A percentile compares a stretch with the other conserved stretches of the same genome.
Evolutionary conservation across 2,888 invertebrate species (phyloP).

Genomic region (Conchocele bisecta): DNA sequence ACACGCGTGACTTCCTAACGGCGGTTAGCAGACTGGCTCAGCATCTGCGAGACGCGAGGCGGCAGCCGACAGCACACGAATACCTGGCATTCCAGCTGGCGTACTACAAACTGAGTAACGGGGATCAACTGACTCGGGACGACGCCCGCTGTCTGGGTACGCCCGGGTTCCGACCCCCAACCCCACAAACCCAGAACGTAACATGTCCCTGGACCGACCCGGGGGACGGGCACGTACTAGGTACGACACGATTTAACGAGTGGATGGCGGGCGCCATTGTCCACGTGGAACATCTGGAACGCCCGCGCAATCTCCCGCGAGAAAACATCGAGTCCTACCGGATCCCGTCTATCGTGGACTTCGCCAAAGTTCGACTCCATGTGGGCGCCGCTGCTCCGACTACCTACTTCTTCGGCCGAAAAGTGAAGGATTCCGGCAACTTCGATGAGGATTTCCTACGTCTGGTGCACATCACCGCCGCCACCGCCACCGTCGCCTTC

Average conservation of each 20-base stretch:
- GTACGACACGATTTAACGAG: slow-evolving; percentile 64
- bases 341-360: slow-evolving; percentile 65
- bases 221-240: slow-evolving; percentile 68
- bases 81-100: slow-evolving; percentile 59
- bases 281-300: slow-evolving; percentile 70
- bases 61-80: slow-evolving; percentile 60
- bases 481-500: slow-evolving; percentile 63
- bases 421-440: slow-evolving; percentile 64
- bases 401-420: slow-evolving; percentile 65
- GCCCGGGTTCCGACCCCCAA: slow-evolving; percentile 65
- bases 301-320: slow-evolving; percentile 58
- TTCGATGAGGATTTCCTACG: slow-evolving; percentile 68
- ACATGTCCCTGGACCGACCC: slow-evolving; percentile 69
- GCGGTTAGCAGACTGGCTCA: slow-evolving; percentile 50
- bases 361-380: slow-evolving; percentile 65
- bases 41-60: slow-evolving; percentile 38
- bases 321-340: slow-evolving; percentile 67
- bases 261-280: slow-evolving; percentile 70
- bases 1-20: slow-evolving; percentile 38
- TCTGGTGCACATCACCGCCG: slow-evolving; percentile 64
- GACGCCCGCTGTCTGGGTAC: slow-evolving; percentile 55
- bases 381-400: slow-evolving; percentile 66
- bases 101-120: slow-evolving; percentile 42
- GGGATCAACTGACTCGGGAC: slow-evolving; percentile 33
- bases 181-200: slow-evolving; percentile 71